These are phyloP conservation scores for Hofmannophila pseudospretella DNA, from an alignment of 2,888 invertebrate genomes.

Conservation along the genomic window DNA sequence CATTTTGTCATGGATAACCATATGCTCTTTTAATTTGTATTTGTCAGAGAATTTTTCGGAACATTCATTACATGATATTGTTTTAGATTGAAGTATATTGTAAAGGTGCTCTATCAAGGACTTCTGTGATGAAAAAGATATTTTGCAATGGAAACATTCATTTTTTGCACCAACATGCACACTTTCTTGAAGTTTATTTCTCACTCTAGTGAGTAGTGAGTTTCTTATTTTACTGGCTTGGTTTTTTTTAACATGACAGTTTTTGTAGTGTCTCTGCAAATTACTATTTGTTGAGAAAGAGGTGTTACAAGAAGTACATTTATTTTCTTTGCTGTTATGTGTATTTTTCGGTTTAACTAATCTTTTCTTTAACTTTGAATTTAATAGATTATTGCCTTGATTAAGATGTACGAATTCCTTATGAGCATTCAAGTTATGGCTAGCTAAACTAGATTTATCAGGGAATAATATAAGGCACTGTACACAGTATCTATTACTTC, in stretches of 20 bases:
- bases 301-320: conserved; percentile 29
- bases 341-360: neutral
- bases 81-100: conserved; percentile 34
- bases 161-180: conserved; percentile 16
- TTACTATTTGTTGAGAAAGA: conserved; percentile 16
- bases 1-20: neutral
- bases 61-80: conserved; percentile 9
- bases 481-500: conserved; percentile 43
- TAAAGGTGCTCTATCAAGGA: conserved; percentile 55
- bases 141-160: conserved; percentile 49
- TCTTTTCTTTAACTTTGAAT: conserved; percentile 3
- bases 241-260: conserved; percentile 18
- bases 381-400: neutral
- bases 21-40: conserved; percentile 1
- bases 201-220: no score
- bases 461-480: conserved; percentile 50
- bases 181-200: no score
- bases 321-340: conserved; percentile 9
- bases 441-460: conserved; percentile 17
- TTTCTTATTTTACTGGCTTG: no score
- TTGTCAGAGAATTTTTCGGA: conserved; percentile 2
- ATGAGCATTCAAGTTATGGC: conserved; percentile 31
- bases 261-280: conserved; percentile 29
- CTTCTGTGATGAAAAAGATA: conserved; percentile 35
- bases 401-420: conserved; percentile 17